Evolutionary conservation across 2,888 invertebrate genomes (phyloP).

Genomic region (Monochamus alternatus): DNA sequence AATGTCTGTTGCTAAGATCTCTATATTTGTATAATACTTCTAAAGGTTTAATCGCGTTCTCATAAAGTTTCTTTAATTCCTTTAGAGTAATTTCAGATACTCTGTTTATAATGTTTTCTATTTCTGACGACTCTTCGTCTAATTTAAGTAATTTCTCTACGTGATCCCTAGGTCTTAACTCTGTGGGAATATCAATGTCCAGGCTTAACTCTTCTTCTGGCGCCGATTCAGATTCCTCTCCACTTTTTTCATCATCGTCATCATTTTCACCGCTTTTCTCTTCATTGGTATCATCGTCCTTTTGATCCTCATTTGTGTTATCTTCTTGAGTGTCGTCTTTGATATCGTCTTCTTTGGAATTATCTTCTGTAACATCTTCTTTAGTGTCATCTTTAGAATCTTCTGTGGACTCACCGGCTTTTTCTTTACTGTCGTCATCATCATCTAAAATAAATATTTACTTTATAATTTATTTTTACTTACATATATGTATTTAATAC

Average conservation of each 20-base stretch:
- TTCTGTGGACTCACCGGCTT: background rate
- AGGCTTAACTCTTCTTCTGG: slow-evolving; percentile 75
- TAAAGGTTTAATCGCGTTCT: slow-evolving; percentile 90
- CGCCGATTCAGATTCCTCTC: slow-evolving; percentile 59
- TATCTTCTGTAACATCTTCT: background rate
- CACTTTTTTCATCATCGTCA: slow-evolving; percentile 52
- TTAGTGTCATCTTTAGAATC: slow-evolving; percentile 3
- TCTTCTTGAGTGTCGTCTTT: slow-evolving; percentile 25
- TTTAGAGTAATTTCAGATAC: slow-evolving; percentile 85
- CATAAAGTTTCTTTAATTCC: slow-evolving; percentile 89
- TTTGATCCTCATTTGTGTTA: slow-evolving; percentile 13
- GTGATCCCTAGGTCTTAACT: slow-evolving; percentile 85
- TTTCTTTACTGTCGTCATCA: slow-evolving; percentile 34
- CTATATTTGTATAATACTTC: slow-evolving; percentile 93
- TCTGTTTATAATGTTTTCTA: slow-evolving; percentile 81
- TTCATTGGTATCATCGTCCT: slow-evolving; percentile 39
- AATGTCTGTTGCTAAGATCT: slow-evolving; percentile 92
- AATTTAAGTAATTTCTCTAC: slow-evolving; percentile 86
- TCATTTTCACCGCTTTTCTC: slow-evolving; percentile 49
- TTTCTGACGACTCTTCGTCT: slow-evolving; percentile 82
- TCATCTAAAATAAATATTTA: slow-evolving; percentile 34
- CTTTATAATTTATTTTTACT: background rate
- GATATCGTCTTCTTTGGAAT: slow-evolving; percentile 16
- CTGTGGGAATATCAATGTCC: slow-evolving; percentile 84
- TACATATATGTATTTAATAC: background rate